Evolutionary conservation across 2,113 vertebrate species (phyloP), one percentile per base, ranked within the genome.

Genomic region (Ascaphus truei): DNA sequence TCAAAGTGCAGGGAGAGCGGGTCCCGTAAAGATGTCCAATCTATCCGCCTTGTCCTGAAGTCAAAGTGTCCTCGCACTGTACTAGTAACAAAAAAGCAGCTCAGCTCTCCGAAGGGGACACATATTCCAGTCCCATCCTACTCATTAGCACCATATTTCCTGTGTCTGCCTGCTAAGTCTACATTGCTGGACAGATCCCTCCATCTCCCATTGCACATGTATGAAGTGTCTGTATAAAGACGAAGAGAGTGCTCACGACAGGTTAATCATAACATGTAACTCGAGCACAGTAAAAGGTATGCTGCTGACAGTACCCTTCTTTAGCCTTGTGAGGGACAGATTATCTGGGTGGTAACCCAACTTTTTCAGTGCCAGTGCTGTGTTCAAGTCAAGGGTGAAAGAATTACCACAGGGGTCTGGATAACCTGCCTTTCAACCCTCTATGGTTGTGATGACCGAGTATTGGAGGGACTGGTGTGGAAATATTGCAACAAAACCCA

Each of bases 401-500:
- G 27, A 23, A 20, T 25, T 18, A 26, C 12, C 41, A 41, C n/a
- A 13, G 29, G n/a, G 56, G 25, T 22, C 9, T 12, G 18, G 27
- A 25, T 16, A 20, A 29, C n/a, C 10, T 26, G 36, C 12, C 31
- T 41, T 25, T n/a, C n/a, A n/a, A n/a, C n/a, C n/a, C 34, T 39
- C 39, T n/a, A 68, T 20, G 5, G 12, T 11, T 9, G 1, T 45
- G 10, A 48, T 26, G 16, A 20, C 11, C 29, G 59, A n/a, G n/a
- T n/a, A n/a, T 16, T 26, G 5, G 11, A 18, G 18, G 37, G 25
- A 30, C 12, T 29, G 18, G 3, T 3, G 11, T 22, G 31, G 4
- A 52, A 69, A 71, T 71, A 71, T 61, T 71, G 67, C 56, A 61
- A 61, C 9, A 36, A 60, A 71, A 61, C 33, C 66, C 45, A 60